Conservation (phyloP, 2,113 vertebrate species). For the Sebastes schlegelii region DNA sequence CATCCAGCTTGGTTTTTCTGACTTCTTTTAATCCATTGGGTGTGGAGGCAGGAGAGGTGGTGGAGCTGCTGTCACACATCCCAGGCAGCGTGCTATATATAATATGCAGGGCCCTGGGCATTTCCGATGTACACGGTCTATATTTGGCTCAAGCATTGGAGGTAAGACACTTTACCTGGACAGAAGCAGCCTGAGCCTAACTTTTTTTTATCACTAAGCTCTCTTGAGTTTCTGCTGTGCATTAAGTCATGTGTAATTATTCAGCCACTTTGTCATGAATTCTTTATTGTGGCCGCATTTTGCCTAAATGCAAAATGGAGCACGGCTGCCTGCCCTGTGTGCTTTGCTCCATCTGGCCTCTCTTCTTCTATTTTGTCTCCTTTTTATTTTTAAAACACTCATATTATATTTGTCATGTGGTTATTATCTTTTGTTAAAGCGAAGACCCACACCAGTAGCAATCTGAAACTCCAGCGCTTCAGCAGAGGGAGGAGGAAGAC, state of each 20-base stretch:
- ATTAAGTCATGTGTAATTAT: conserved; percentile 78
- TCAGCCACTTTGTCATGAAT: conserved; percentile 81
- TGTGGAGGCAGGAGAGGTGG: conserved; percentile 2
- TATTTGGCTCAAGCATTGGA: conserved; percentile 40
- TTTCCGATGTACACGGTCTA: conserved; percentile 33
- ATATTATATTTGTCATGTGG: conserved; percentile 52
- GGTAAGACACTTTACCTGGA: conserved; percentile 55
- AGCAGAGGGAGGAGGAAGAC: conserved; percentile 49
- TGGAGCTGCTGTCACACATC: conserved; percentile 34
- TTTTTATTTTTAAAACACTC: conserved; percentile 45
- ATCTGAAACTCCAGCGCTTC: conserved; percentile 48
- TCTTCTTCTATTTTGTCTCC: conserved; percentile 10
- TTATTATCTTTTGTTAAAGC: conserved; percentile 55
- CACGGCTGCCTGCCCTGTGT: conserved; percentile 34
- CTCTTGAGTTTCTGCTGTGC: conserved; percentile 55
- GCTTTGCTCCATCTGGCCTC: conserved; percentile 35
- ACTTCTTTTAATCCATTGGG: conserved; percentile 38
- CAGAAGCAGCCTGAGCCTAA: conserved; percentile 28
- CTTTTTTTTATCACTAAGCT: conserved; percentile 31
- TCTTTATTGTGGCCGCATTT: conserved; percentile 77
- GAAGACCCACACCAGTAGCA: conserved; percentile 43
- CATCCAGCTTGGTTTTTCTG: conserved; percentile 60
- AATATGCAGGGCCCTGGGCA: conserved; percentile 22
- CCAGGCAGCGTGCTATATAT: conserved; percentile 48
- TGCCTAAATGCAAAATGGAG: conserved; percentile 72